Percentiles rank a stretch among this genome's conserved stretches.
Conservation (phyloP, 2,888 invertebrate genomes). For the Hydriomena furcata region DNA sequence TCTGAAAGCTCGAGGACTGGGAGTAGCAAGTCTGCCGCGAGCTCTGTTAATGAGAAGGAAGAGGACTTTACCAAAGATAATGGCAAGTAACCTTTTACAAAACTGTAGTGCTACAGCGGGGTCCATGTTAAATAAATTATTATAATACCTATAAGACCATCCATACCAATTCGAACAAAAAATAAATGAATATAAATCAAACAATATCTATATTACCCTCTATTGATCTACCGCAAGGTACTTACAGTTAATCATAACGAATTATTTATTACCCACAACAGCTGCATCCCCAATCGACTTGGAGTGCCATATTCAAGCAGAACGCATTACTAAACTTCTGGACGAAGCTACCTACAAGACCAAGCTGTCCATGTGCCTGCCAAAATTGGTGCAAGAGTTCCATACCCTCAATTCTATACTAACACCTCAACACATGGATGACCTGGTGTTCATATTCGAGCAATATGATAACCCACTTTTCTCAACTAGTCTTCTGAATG, state of each 20-base stretch:
- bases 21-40: constrained; percentile 50
- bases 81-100: constrained; percentile 40
- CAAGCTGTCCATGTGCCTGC: constrained; percentile 64
- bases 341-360: constrained; percentile 71
- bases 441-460: constrained; percentile 68
- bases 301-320: constrained; percentile 64
- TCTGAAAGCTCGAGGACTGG: constrained; percentile 47
- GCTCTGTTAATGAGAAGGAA: constrained; percentile 43
- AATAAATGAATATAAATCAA: no score
- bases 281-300: constrained; percentile 30
- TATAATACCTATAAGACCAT: no score
- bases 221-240: no score
- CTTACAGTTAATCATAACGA: no score
- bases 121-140: no score
- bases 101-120: no score
- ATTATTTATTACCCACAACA: no score
- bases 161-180: no score
- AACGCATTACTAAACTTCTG: constrained; percentile 78
- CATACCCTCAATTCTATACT: constrained; percentile 53
- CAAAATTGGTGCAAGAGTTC: constrained; percentile 63
- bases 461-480: constrained; percentile 70
- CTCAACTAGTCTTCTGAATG: constrained; percentile 62
- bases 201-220: no score
- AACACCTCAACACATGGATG: constrained; percentile 60
- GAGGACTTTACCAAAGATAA: constrained; percentile 67